phyloP scores from a whole-genome alignment of 2,113 vertebrate species.

The Mionectes macconnelli region DNA sequence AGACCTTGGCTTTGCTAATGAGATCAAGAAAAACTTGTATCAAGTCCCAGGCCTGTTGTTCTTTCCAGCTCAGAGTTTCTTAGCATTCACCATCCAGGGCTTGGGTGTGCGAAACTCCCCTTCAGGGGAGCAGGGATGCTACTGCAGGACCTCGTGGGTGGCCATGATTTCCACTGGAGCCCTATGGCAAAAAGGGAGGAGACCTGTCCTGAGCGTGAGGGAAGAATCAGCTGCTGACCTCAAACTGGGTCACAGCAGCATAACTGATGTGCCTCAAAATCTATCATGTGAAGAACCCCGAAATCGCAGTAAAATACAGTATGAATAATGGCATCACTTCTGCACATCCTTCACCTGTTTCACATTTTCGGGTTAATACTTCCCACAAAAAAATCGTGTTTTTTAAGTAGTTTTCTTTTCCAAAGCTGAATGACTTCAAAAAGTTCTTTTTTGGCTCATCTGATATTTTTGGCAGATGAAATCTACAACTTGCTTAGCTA shows the following conservation, averaged over 20 bases:
- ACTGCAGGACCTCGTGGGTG: not conserved
- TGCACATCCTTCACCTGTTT: not conserved
- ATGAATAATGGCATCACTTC: not conserved
- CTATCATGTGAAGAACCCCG: not conserved
- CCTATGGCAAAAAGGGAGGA: not conserved
- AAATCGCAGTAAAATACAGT: not conserved
- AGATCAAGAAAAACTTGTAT: not conserved
- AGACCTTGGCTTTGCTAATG: not conserved
- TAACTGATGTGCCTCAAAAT: not conserved
- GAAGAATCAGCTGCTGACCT: not conserved
- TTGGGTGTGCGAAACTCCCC: not conserved
- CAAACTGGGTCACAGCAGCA: not conserved
- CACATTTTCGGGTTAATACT: not conserved
- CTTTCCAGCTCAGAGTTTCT: not conserved
- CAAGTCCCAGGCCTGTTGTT: not conserved
- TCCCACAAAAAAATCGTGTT: not conserved
- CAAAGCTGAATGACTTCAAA: not conserved
- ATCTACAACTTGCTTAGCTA: not conserved
- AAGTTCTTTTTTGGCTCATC: not conserved
- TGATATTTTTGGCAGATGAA: not conserved
- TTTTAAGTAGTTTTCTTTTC: not conserved
- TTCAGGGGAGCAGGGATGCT: not conserved
- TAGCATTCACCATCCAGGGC: not conserved
- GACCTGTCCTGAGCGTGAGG: not conserved
- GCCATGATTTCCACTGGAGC: not conserved